Percentiles rank a stretch among this genome's conserved stretches.
phyloP scores from a whole-genome alignment of 2,888 invertebrate species.

The Leptothorax acervorum region DNA sequence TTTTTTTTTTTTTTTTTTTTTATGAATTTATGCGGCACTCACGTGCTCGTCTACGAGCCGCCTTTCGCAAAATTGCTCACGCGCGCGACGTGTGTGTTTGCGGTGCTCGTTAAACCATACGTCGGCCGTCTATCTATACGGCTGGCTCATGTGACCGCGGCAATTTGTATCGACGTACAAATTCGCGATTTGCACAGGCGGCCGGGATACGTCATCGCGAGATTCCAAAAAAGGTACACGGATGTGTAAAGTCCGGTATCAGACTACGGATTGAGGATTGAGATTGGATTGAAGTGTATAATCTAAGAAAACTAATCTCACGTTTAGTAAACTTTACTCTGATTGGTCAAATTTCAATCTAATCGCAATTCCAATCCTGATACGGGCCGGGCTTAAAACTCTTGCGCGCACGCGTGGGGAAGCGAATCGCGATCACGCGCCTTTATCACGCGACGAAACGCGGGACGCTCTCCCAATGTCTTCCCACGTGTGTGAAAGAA shows the following conservation, averaged over 20 bases:
- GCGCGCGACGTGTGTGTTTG: constrained; percentile 47
- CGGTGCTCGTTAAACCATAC: constrained; percentile 52
- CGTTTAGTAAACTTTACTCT: too few relatives aligned
- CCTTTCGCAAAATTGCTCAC: constrained; percentile 4
- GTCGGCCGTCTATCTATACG: neutral
- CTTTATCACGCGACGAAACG: neutral
- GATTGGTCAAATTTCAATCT: too few relatives aligned
- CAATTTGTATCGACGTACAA: constrained; percentile 58
- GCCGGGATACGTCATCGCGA: constrained; percentile 48
- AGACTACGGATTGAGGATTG: too few relatives aligned
- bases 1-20: neutral
- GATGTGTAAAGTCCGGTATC: neutral
- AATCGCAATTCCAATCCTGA: too few relatives aligned
- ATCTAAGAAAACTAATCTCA: too few relatives aligned
- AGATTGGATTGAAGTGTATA: too few relatives aligned
- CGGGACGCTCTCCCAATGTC: neutral
- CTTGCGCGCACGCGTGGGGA: neutral
- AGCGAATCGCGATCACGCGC: constrained; percentile 24
- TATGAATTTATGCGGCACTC: constrained; percentile 20
- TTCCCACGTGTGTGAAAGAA: neutral
- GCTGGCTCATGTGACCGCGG: constrained; percentile 59
- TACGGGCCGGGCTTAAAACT: too few relatives aligned
- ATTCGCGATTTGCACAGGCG: constrained; percentile 22
- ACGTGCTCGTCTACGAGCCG: constrained; percentile 32
- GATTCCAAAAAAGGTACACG: constrained; percentile 24